Evolutionary conservation across 2,888 invertebrate genomes (phyloP), one percentile per base, ranked within the genome.

Genomic region (Punctoribates punctum): DNA sequence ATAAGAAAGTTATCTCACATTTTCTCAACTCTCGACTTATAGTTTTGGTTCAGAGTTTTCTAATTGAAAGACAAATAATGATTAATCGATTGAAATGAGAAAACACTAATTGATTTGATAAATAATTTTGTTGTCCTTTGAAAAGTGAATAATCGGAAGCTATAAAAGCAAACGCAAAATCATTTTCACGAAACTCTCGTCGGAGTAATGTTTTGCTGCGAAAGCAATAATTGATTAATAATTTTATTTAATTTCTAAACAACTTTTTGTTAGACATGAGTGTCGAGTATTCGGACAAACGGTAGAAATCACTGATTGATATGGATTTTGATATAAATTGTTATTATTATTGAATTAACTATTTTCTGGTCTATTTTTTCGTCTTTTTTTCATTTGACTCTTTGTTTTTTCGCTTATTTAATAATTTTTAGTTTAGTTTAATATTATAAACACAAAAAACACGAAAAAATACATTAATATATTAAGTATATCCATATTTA

Each of bases 311-410:
- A 20, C 34, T 27, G 23, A 29, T 70, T 70, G 70, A 42, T 42
- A 42, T 70, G 70, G 29, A 70, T 70, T 70, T 70, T 29, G 34
- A 42, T 42, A 65, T 65, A 65, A 70, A 46, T 70, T 42, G 46
- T 70, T 70, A 42, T 42, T 42, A 42, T 42, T 70, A 42, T 42
- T 70, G 15, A 65, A 70, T 70, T 70, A 23, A 20, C 38, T 42
- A 70, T 70, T 70, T 70, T 70, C 70, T 70, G 70, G 70, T 70
- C 70, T 42, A 42, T 42, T 46, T 70, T 34, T 42, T 42, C 34
- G 65, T n/a, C 65, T 29, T 9, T 65, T 38, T 57, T 57, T 57
- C 23, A 57, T 27, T n/a, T n/a, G n/a, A n/a, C n/a, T 60, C 60
- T 60, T 60, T 15, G 17, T 60, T 27, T 25, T 60, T 25, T 2